These are phyloP conservation scores for Emys orbicularis DNA, from an alignment of 2,797 vertebrate genomes.

Conservation along the genomic window DNA sequence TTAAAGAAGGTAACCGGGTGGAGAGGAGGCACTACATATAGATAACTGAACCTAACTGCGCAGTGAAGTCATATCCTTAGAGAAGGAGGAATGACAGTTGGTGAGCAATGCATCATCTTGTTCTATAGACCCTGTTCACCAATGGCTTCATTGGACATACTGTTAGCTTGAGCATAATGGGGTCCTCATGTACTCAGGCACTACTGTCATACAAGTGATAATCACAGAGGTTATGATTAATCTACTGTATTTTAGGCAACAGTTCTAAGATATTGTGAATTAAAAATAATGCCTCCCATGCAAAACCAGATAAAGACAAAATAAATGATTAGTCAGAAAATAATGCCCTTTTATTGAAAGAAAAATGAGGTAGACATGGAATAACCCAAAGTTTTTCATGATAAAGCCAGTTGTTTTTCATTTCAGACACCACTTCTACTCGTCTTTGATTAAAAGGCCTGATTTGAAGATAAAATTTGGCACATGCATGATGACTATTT, in stretches of 20 bases:
- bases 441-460: not conserved
- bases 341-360: not conserved
- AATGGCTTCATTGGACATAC: no score
- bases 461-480: not conserved
- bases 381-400: not conserved
- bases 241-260: not conserved
- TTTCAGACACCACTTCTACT: not conserved
- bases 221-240: not conserved
- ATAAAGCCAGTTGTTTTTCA: not conserved
- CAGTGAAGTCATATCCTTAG: no score
- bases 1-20: no score
- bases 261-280: not conserved
- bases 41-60: no score
- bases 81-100: not conserved
- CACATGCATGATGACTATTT: not conserved
- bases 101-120: not conserved
- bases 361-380: not conserved
- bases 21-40: no score
- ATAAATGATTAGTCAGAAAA: not conserved
- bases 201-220: not conserved
- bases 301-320: not conserved
- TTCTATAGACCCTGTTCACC: not conserved
- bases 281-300: not conserved
- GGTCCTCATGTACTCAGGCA: not conserved
- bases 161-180: not conserved